Evolutionary conservation across 2,888 invertebrate species (phyloP).

Genomic region (Acanthosepion pharaonis): DNA sequence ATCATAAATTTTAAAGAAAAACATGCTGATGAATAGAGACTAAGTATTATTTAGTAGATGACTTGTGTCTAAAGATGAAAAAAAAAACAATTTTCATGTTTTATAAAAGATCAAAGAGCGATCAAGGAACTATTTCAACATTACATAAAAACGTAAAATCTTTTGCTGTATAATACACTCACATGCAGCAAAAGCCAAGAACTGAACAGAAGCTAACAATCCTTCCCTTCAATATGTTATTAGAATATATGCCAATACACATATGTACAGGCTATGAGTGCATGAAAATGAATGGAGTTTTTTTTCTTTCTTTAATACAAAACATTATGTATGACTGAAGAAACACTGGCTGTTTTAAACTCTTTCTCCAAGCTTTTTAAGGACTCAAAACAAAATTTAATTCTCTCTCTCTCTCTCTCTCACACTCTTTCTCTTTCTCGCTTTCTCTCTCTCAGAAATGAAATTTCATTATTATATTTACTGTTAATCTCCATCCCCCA

Average conservation of each 20-base stretch:
- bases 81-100: neutral
- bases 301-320: neutral
- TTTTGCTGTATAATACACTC: neutral
- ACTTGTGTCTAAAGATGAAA: neutral
- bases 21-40: neutral
- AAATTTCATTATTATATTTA: neutral
- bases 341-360: neutral
- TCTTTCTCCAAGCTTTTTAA: neutral
- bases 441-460: constrained; percentile 15
- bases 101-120: neutral
- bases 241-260: neutral
- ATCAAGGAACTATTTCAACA: neutral
- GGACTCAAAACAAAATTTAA: neutral
- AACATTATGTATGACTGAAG: neutral
- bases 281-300: neutral
- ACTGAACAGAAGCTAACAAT: neutral
- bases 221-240: neutral
- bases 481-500: neutral
- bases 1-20: neutral
- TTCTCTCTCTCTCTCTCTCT: neutral
- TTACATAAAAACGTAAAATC: neutral
- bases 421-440: no score
- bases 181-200: neutral
- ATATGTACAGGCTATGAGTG: no score
- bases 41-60: neutral